These are phyloP conservation scores for Morpho helenor DNA, from an alignment of 2,888 invertebrate genomes.

Conservation along the genomic window DNA sequence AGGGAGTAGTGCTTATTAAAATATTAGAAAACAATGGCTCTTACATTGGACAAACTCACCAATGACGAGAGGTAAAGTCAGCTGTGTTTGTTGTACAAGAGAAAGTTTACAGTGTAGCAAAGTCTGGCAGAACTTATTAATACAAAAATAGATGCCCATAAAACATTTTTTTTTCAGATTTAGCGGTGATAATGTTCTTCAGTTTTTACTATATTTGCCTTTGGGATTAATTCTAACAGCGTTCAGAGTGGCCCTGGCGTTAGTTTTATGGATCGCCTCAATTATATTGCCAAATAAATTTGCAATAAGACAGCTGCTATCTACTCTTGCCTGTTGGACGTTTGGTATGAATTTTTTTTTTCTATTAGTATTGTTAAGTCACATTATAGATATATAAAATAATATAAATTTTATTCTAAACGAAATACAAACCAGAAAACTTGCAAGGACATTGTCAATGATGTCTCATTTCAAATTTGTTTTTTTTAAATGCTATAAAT, in stretches of 20 bases:
- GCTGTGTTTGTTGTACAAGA: slow-evolving; percentile 34
- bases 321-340: slow-evolving; percentile 79
- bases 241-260: slow-evolving; percentile 68
- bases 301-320: slow-evolving; percentile 72
- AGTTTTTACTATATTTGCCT: slow-evolving; percentile 77
- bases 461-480: too few relatives aligned
- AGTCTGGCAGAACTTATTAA: slow-evolving; percentile 6
- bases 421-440: too few relatives aligned
- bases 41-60: slow-evolving; percentile 65
- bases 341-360: slow-evolving; percentile 64
- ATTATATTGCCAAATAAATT: slow-evolving; percentile 79
- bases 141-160: neutral
- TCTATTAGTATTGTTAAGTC: too few relatives aligned
- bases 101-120: slow-evolving; percentile 47
- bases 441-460: too few relatives aligned
- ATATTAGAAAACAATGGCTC: slow-evolving; percentile 43
- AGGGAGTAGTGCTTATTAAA: slow-evolving; percentile 6
- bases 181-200: slow-evolving; percentile 70
- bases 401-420: too few relatives aligned
- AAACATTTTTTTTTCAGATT: slow-evolving; percentile 58
- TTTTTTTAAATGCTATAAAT: too few relatives aligned
- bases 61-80: slow-evolving; percentile 65
- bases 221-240: slow-evolving; percentile 74
- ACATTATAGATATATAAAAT: too few relatives aligned
- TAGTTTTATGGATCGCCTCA: slow-evolving; percentile 76